Evolutionary conservation across 2,888 invertebrate genomes (phyloP).

Genomic region (Drosophila histrio): DNA sequence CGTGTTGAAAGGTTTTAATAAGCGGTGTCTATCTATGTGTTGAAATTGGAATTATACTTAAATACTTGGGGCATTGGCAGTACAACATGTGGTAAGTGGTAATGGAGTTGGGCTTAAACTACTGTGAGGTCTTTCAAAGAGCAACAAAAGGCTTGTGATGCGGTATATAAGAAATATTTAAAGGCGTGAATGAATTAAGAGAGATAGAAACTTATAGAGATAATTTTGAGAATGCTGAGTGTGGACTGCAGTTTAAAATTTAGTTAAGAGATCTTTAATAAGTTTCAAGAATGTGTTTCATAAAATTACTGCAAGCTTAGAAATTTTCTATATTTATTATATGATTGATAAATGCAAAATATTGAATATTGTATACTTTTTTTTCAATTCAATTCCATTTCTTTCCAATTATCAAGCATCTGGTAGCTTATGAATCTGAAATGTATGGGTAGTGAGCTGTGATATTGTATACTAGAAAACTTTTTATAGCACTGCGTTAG

Average conservation of each 20-base stretch:
- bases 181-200: background rate
- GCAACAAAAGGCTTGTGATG: conserved; percentile 9
- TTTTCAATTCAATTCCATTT: no score
- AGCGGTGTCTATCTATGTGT: conserved; percentile 25
- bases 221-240: background rate
- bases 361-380: no score
- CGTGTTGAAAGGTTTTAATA: conserved; percentile 76
- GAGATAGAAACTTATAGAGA: background rate
- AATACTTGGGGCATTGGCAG: conserved; percentile 8
- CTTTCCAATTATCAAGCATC: no score
- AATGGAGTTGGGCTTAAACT: conserved; percentile 18
- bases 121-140: conserved; percentile 4
- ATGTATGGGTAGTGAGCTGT: no score
- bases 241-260: background rate
- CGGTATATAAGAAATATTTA: background rate
- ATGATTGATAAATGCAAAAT: no score
- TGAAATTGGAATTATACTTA: background rate
- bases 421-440: no score
- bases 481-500: no score
- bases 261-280: background rate
- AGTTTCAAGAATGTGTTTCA: background rate
- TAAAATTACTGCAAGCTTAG: background rate
- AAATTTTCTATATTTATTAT: background rate
- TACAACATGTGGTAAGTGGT: conserved; percentile 51
- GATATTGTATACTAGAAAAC: no score